phyloP scores from a whole-genome alignment of 2,888 invertebrate genomes.

The Pseudococcus jackbeardsleyi region DNA sequence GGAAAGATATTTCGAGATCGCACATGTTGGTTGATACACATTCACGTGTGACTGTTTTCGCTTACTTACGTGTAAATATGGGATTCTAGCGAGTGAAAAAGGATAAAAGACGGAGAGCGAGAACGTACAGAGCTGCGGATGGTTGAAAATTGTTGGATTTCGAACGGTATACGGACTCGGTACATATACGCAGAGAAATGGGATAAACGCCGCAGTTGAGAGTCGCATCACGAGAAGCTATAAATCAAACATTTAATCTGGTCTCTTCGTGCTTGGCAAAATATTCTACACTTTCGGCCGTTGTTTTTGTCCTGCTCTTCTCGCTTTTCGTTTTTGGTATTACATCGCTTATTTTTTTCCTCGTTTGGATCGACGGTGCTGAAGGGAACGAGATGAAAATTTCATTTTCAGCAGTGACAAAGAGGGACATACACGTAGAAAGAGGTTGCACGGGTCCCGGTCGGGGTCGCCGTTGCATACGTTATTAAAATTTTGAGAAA shows the following conservation, averaged over 20 bases:
- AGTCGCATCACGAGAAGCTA: slow-evolving; percentile 57
- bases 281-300: slow-evolving; percentile 54
- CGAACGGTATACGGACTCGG: background rate
- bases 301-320: slow-evolving; percentile 1
- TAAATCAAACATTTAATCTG: slow-evolving; percentile 65
- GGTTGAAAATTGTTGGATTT: slow-evolving; percentile 49
- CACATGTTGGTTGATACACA: too few species aligned
- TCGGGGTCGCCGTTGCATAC: background rate
- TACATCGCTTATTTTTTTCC: background rate
- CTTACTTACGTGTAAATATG: too few species aligned
- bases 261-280: slow-evolving; percentile 61
- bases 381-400: background rate
- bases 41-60: too few species aligned
- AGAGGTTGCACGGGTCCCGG: background rate
- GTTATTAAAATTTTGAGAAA: slow-evolving; percentile 13
- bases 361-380: background rate
- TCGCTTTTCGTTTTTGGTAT: background rate
- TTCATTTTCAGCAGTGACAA: background rate
- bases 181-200: slow-evolving; percentile 18
- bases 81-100: too few species aligned
- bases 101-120: background rate
- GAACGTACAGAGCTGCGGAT: too few species aligned
- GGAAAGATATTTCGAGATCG: slow-evolving; percentile 40
- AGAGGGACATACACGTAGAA: background rate
- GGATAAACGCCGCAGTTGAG: slow-evolving; percentile 56